These are phyloP conservation scores for Campopleginae sp. DNA, from an alignment of 2,888 invertebrate genomes.

Conservation along the genomic window DNA sequence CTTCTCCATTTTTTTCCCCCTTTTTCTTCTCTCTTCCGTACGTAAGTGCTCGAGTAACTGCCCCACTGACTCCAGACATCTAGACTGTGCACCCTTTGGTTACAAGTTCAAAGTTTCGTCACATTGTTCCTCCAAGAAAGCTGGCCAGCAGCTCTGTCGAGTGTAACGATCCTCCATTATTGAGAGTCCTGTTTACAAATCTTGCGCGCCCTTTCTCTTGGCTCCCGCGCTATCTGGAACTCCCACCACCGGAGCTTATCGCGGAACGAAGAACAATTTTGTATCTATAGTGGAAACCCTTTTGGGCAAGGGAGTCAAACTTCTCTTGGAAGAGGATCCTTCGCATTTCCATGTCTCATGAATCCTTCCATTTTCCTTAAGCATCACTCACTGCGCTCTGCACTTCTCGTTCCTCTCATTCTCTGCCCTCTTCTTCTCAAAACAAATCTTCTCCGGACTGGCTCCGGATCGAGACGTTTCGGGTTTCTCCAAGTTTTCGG, in stretches of 20 bases:
- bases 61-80: slow-evolving; percentile 17
- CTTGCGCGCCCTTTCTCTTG: slow-evolving; percentile 14
- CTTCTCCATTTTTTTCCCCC: slow-evolving; percentile 21
- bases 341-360: slow-evolving; percentile 4
- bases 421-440: slow-evolving; percentile 40
- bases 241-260: slow-evolving; percentile 70
- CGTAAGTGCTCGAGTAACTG: slow-evolving; percentile 62
- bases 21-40: slow-evolving; percentile 51
- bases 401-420: slow-evolving; percentile 23
- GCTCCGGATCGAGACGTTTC: slow-evolving; percentile 70
- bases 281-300: slow-evolving; percentile 22
- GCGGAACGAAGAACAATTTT: slow-evolving; percentile 40
- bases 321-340: slow-evolving; percentile 66
- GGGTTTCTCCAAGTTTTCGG: slow-evolving; percentile 80
- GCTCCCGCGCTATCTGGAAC: slow-evolving; percentile 16
- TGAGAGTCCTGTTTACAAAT: slow-evolving; percentile 82
- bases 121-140: slow-evolving; percentile 64
- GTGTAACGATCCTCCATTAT: slow-evolving; percentile 81
- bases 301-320: not conserved
- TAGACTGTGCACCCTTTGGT: not conserved
- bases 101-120: slow-evolving; percentile 67
- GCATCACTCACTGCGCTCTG: slow-evolving; percentile 39
- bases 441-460: slow-evolving; percentile 48
- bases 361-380: slow-evolving; percentile 46
- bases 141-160: slow-evolving; percentile 69